phyloP scores from a whole-genome alignment of 2,888 invertebrate species.

The Hirtodrosophila duncani region DNA sequence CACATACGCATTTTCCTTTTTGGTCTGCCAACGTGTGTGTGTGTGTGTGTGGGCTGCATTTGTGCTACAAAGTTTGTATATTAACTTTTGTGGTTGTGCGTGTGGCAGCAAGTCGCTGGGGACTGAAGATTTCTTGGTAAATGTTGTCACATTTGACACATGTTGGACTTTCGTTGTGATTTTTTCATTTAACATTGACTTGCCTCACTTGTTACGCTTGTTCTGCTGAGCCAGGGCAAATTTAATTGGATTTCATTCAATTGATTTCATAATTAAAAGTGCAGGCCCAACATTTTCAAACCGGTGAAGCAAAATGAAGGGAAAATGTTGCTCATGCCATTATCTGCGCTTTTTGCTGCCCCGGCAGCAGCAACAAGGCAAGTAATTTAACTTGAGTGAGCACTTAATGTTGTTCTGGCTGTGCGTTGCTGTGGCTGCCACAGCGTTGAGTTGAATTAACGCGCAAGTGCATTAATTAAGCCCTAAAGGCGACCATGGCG shows the following conservation, averaged over 20 bases:
- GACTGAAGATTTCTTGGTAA: no score
- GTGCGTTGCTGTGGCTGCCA: constrained; percentile 3
- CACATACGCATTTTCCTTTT: no score
- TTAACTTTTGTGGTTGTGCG: no score
- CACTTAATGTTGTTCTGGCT: constrained; percentile 46
- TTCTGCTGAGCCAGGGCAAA: constrained; percentile 24
- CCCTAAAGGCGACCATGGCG: constrained; percentile 46
- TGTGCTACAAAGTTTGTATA: no score
- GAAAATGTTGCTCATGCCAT: constrained; percentile 21
- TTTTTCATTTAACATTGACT: no score
- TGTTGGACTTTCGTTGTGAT: no score
- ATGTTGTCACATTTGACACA: no score
- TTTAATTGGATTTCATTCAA: constrained; percentile 48
- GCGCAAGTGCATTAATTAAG: constrained; percentile 70
- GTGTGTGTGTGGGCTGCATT: no score
- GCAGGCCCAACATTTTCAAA: constrained; percentile 3
- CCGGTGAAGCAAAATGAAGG: neutral
- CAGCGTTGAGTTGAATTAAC: constrained; percentile 49
- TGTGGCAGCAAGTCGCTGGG: no score
- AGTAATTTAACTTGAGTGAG: constrained; percentile 66
- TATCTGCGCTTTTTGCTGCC: constrained; percentile 13
- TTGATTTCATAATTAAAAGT: constrained; percentile 43
- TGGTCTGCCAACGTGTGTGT: no score
- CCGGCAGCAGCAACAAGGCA: constrained; percentile 32
- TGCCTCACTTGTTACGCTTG: constrained; percentile 12